Percentiles rank a stretch among this genome's conserved stretches.
Evolutionary conservation across 1,140 invertebrate genomes (phyloP).

Genomic region (Colletes latitarsis): DNA sequence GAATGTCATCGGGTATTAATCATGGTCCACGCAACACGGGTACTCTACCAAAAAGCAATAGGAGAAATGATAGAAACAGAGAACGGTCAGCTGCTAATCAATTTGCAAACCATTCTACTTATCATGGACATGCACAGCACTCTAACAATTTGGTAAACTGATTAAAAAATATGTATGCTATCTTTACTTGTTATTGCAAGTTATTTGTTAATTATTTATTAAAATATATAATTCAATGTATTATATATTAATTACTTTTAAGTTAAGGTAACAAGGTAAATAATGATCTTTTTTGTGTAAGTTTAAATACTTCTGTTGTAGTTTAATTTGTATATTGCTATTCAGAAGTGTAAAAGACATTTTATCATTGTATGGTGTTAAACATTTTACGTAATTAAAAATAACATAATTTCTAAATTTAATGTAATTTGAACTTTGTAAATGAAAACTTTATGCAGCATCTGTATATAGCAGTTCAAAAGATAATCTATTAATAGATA

Average conservation of each 20-base stretch:
- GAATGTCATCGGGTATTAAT: slow-evolving; percentile 75
- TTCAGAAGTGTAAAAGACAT: background rate
- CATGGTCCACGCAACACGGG: slow-evolving; percentile 73
- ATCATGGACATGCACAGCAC: slow-evolving; percentile 63
- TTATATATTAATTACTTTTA: background rate
- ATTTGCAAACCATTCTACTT: slow-evolving; percentile 48
- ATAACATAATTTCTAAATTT: slow-evolving; percentile 29
- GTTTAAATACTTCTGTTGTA: background rate
- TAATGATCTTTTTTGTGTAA: background rate
- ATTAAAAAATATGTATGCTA: slow-evolving; percentile 19
- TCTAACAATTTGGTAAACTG: slow-evolving; percentile 75
- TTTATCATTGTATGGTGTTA: background rate
- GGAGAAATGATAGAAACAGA: slow-evolving; percentile 72
- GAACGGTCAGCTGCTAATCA: slow-evolving; percentile 68
- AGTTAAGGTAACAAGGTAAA: background rate
- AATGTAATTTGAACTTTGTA: slow-evolving; percentile 50
- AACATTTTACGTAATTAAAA: background rate
- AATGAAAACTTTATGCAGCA: slow-evolving; percentile 41
- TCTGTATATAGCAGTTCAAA: slow-evolving; percentile 49
- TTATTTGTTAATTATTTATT: background rate
- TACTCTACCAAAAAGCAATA: slow-evolving; percentile 75
- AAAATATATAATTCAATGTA: slow-evolving; percentile 14
- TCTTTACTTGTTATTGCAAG: slow-evolving; percentile 6
- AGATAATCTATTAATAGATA: slow-evolving; percentile 72
- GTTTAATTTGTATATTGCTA: background rate